Base-by-base conservation (phyloP, 2,113 vertebrate species). In the Meleagris gallopavo region DNA sequence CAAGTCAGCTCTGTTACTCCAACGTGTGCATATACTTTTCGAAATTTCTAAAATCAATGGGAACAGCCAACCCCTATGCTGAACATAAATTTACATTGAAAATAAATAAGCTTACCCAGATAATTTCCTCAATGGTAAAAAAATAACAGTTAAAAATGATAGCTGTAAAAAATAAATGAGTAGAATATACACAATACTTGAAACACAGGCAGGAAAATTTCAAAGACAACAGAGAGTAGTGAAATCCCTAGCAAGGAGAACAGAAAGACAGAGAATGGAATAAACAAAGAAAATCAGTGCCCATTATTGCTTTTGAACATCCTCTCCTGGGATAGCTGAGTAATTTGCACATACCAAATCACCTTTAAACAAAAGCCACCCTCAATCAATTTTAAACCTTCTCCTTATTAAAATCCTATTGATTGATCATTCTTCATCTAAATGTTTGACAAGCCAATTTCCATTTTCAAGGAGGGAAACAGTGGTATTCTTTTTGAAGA, bases 401-500 rank as follows among this genome's bases (percentile, higher is more conserved):
- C 88, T 90, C 81, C 70, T 92, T 96, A 97, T 95, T 97, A 96
- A 96, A 95, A 96, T 82, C 86, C 71, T 96, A 96, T 97, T 95
- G 95, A 97, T 93, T 94, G 90, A 95, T 87, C 95, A 93, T 96
- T 94, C 90, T 95, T 96, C 96, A 95, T 96, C 94, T 89, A 88
- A 94, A 79, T 45, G 48, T 58, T 71, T 96, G 95, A 97, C 95
- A 96, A 97, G 86, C 62, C 86, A 96, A 94, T 96, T 95, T 97
- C 83, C 88, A 94, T 96, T 95, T 93, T 92, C 86, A 92, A 87
- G 77, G 48, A 95, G 74, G n/a, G 36, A 90, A 94, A 81, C 4
- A 8, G 25, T 89, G 43, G 65, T 92, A 66, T 19, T 86, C 57
- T 86, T 94, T 83, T 89, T 69, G 86, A 89, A 52, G 81, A 58